Percentiles rank a stretch among this genome's conserved stretches.
These are phyloP conservation scores for Melanargia galathea DNA, from an alignment of 2,888 invertebrate species.

Conservation along the genomic window DNA sequence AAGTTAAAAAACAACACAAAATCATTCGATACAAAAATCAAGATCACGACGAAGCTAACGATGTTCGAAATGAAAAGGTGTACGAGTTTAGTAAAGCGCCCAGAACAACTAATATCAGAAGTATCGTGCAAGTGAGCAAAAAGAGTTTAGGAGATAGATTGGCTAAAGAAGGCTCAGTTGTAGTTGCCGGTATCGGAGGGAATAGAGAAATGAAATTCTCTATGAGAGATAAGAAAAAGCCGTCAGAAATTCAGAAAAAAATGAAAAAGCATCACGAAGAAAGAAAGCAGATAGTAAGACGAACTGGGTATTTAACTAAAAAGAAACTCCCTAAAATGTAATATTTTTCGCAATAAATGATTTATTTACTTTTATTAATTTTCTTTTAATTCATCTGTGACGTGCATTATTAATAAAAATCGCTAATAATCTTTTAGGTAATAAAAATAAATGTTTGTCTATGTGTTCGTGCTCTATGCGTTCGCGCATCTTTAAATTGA, in stretches of 20 bases:
- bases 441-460: too few species aligned
- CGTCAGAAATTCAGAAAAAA: conserved; percentile 81
- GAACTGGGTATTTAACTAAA: conserved; percentile 69
- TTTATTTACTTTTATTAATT: not conserved
- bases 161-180: conserved; percentile 78
- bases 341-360: conserved; percentile 24
- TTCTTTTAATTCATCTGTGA: conserved; percentile 15
- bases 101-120: conserved; percentile 72
- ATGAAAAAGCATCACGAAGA: conserved; percentile 87
- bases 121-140: conserved; percentile 80
- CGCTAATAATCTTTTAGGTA: too few species aligned
- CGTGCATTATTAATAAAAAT: not conserved
- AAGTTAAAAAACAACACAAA: conserved; percentile 89
- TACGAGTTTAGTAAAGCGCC: conserved; percentile 76
- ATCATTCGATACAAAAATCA: conserved; percentile 77
- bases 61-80: conserved; percentile 49
- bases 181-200: conserved; percentile 83
- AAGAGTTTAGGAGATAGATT: conserved; percentile 89
- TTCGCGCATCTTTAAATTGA: too few species aligned
- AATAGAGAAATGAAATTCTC: conserved; percentile 91
- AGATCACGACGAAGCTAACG: conserved; percentile 48
- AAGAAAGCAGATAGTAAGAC: conserved; percentile 83
- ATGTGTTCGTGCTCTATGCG: too few species aligned
- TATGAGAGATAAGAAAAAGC: conserved; percentile 80
- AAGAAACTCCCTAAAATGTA: conserved; percentile 55